Base-by-base conservation (phyloP, 2,888 invertebrate genomes). In the Noctuana brunneofusca region DNA sequence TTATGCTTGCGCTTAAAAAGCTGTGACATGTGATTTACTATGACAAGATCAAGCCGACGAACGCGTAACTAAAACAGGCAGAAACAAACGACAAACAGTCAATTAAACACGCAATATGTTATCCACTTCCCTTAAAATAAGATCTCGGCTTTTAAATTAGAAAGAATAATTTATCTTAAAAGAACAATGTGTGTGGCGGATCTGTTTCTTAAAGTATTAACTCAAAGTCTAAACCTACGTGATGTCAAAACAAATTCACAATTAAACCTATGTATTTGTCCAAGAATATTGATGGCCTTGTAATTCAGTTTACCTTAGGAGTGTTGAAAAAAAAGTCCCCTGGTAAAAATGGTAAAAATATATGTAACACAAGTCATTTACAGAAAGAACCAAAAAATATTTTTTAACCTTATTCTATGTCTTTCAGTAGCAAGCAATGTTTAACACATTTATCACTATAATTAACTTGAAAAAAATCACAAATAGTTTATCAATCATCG, bases 401-500 rank as follows among this genome's bases (percentile, higher is more conserved):
- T 35, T 38, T 22, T 22, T 56, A 24, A 11, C 12, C 16, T 24
- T 24, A 35, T 20, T 18, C 16, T 38, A 38, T 11, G 27, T 58
- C 57, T 52, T 18, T 58, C 50, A 58, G 22, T 35, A 18, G 0
- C 20, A 5, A 14, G 6, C 30, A 59, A 53, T 59, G 20, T 53
- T 30, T 0, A 58, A 43, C 18, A 24, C 43, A 43, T 53, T 53
- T 20, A 60, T 60, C 54, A 54, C 48, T 20, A 54, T 54, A 54
- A 60, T 60, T 60, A 59, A 53, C 46, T 32, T 46, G 12, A 57
- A 66, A 66, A 70, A 71, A 74, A 71, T 68, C 75, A 75, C 74
- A 76, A 74, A 77, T 73, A 76, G 71, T 75, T 69, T 79, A 77
- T 89, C 88, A 86, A 83, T 89, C 86, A 76, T 72, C 83, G 76